Base-by-base conservation (phyloP, 1,140 invertebrate species). In the Eupristina koningsbergeri region DNA sequence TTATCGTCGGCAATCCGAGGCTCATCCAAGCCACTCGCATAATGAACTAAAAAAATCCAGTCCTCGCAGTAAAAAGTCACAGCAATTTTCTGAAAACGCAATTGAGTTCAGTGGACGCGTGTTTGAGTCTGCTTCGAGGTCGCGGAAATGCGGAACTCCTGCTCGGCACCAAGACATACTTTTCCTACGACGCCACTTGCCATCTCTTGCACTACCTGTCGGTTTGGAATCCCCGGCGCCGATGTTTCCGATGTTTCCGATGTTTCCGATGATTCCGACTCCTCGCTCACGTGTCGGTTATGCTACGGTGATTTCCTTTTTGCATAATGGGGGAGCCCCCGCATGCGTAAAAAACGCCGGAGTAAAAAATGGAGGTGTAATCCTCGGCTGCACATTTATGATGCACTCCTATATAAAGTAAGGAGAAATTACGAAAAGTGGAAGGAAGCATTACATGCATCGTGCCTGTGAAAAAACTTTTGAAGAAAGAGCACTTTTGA, bases 81-180 rank as follows among this genome's bases (percentile, higher is more conserved):
- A 13, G 73, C 3, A 53, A n/a, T 31, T 22, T 71, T 50, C 58
- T 53, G 53, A 71, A 53, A 36, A 8, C 17, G 47, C 34, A 74
- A 81, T 81, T 36, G 58, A 75, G 80, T 75, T 41, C 80, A 81
- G n/a, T 22, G 39, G 47, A 61, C 29, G 50, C 36, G 19, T 50
- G 29, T 47, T 39, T 39, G 45, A 45, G 6, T 11, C 19, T 31
- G 3, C 26, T 50, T 75, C 86, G 90, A 89, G 91, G 91, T 92
- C 90, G 88, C 89, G 87, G 80, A 89, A 92, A 92, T 86, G 87
- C 91, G 91, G 91, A 92, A 92, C 90, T 91, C 85, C 85, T 87
- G 81, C 83, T 58, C 88, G 89, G 86, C 90, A 92, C 89, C 85
- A 90, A 92, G 90, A 90, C 91, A 92, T 89, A 92, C 91, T 92